These are phyloP conservation scores for Pocillopora grandis DNA, from an alignment of 92 coral and sea anemone genomes.

Conservation along the genomic window DNA sequence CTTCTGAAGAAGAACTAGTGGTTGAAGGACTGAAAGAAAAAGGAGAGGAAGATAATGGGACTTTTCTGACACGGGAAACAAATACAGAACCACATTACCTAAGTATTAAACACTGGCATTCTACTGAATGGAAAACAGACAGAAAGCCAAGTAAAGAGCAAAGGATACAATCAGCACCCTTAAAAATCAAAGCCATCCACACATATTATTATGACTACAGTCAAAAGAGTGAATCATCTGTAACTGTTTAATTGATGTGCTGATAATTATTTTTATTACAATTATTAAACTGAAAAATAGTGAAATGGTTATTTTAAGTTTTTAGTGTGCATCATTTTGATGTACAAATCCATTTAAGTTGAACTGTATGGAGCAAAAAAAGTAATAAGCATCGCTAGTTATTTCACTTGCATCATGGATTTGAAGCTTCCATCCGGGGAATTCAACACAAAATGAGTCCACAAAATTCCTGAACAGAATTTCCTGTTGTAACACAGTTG, in stretches of 20 bases:
- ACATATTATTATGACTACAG: constrained; percentile 82
- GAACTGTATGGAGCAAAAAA: no score
- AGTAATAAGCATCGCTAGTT: no score
- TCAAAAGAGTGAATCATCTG: background rate
- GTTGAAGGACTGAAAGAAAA: constrained; percentile 15
- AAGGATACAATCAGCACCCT: constrained; percentile 69
- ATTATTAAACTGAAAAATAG: no score
- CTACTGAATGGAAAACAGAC: constrained; percentile 84
- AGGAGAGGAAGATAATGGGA: constrained; percentile 17
- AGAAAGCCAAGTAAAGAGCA: constrained; percentile 65
- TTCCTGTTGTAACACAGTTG: no score
- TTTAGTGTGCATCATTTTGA: no score
- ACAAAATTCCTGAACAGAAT: no score
- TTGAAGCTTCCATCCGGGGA: no score
- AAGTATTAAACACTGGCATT: constrained; percentile 83
- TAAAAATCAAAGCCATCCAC: constrained; percentile 76
- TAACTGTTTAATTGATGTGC: background rate
- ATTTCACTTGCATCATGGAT: no score
- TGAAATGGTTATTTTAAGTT: no score
- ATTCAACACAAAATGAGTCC: no score
- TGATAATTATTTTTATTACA: no score
- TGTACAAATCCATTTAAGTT: no score
- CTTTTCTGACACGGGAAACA: constrained; percentile 43
- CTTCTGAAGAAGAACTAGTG: constrained; percentile 26
- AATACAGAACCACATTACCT: constrained; percentile 91